phyloP scores from a whole-genome alignment of 2,113 vertebrate genomes.

The Peromyscus leucopus region DNA sequence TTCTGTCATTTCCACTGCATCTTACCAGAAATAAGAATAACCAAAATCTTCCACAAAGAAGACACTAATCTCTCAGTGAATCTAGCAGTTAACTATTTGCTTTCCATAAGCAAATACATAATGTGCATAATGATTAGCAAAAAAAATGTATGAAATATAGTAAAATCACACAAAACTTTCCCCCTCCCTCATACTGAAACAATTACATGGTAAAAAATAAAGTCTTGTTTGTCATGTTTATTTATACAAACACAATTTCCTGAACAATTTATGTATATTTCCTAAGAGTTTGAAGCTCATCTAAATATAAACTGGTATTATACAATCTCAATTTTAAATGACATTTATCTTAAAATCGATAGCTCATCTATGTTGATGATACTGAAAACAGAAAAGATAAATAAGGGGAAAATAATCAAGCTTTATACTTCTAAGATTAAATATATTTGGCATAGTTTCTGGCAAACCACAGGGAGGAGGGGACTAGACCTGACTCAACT shows the following conservation, averaged over 20 bases:
- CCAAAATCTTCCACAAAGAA: slow-evolving; percentile 54
- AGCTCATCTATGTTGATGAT: slow-evolving; percentile 19
- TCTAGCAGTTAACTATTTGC: slow-evolving; percentile 55
- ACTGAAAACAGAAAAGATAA: slow-evolving; percentile 39
- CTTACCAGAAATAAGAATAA: slow-evolving; percentile 54
- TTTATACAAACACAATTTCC: neutral
- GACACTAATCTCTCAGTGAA: slow-evolving; percentile 28
- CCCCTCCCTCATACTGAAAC: neutral
- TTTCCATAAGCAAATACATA: neutral
- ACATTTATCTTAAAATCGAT: slow-evolving; percentile 44
- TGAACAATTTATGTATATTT: slow-evolving; percentile 29
- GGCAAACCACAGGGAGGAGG: neutral
- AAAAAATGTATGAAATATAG: neutral
- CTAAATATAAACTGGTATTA: slow-evolving; percentile 28
- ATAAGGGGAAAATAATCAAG: neutral
- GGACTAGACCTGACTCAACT: too few relatives aligned
- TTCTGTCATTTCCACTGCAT: slow-evolving; percentile 45
- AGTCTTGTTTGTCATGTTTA: slow-evolving; percentile 26
- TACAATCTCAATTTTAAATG: slow-evolving; percentile 49
- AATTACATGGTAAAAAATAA: neutral
- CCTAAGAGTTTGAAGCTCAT: slow-evolving; percentile 17
- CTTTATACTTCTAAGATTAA: neutral
- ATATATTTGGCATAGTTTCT: neutral
- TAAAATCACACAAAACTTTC: neutral
- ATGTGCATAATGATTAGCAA: neutral